These are phyloP conservation scores for Lycia hirtaria DNA, from an alignment of 2,888 invertebrate genomes.

Conservation along the genomic window DNA sequence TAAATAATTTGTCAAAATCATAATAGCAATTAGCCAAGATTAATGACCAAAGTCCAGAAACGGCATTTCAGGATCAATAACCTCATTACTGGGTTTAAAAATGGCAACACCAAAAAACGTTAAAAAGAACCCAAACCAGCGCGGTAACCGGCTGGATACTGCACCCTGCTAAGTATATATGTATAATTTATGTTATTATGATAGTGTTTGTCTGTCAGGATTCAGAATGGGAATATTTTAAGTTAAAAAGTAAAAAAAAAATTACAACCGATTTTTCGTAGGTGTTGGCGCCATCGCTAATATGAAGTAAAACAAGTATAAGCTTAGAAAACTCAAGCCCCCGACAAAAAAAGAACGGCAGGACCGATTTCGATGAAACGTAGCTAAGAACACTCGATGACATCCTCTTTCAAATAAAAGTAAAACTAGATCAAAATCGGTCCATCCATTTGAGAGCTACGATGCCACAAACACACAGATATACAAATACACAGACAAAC, in stretches of 20 bases:
- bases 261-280: too few species aligned
- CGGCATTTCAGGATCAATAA: constrained; percentile 1
- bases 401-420: too few species aligned
- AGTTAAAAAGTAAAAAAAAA: background rate
- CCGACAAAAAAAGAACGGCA: too few species aligned
- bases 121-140: background rate
- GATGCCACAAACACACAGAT: too few species aligned
- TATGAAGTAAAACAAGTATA: too few species aligned
- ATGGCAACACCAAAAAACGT: background rate
- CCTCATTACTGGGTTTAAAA: constrained; percentile 1
- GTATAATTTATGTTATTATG: background rate
- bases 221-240: background rate
- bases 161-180: background rate
- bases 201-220: background rate
- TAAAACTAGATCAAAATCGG: too few species aligned
- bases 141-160: background rate
- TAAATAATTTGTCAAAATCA: constrained; percentile 1
- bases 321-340: too few species aligned
- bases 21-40: background rate
- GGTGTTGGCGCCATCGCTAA: too few species aligned
- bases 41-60: background rate
- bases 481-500: too few species aligned
- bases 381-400: too few species aligned
- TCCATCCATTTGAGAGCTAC: too few species aligned
- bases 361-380: too few species aligned